A percentile compares a stretch with the other conserved stretches of the same genome.
Evolutionary conservation across 2,797 vertebrate genomes (phyloP).

Genomic region (Anisognathus igniventris): DNA sequence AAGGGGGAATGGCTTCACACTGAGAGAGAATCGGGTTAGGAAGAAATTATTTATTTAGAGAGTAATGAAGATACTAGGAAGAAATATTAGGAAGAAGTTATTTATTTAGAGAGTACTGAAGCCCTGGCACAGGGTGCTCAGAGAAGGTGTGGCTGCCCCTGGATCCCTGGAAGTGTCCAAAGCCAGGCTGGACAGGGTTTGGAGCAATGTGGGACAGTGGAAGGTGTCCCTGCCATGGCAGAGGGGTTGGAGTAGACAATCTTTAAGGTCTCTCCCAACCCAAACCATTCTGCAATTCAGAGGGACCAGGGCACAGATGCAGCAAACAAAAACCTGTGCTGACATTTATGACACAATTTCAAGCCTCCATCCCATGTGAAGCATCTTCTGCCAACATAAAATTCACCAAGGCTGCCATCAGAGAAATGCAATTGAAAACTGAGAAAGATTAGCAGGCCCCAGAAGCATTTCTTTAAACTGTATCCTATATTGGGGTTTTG

Average conservation of each 20-base stretch:
- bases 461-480: not conserved
- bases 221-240: not conserved
- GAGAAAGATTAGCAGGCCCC: not conserved
- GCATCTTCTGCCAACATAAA: not conserved
- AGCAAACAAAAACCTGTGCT: not conserved
- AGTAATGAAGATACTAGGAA: too few relatives aligned
- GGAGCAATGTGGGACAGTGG: not conserved
- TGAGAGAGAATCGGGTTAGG: not conserved
- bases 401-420: not conserved
- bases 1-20: not conserved
- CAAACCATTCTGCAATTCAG: not conserved
- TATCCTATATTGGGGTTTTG: not conserved
- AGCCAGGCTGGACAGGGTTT: accelerated
- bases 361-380: not conserved
- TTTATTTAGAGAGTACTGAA: not conserved
- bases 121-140: not conserved
- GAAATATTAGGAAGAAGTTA: not conserved
- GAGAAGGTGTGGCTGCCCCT: not conserved
- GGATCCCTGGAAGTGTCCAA: not conserved
- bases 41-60: not conserved
- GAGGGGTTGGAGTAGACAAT: too few relatives aligned
- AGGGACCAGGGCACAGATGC: not conserved
- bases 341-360: not conserved
- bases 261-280: not conserved
- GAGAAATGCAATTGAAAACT: not conserved